Evolutionary conservation across 2,113 vertebrate species (phyloP), one percentile per base, ranked within the genome.

Genomic region (Azemiops feae): DNA sequence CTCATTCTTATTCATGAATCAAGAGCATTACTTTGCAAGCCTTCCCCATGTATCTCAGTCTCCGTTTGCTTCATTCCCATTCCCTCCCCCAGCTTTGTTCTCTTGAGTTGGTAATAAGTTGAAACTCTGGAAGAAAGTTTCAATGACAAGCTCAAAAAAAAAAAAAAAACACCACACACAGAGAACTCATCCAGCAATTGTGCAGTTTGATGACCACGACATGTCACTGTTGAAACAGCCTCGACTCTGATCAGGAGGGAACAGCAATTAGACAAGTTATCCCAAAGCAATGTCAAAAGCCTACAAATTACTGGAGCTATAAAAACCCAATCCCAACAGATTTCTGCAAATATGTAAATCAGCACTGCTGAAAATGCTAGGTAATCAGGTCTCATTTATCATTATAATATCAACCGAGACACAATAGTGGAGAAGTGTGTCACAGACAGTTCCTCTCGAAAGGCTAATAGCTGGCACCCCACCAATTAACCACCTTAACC

Each of bases 271-370:
- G 95, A 95, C 88, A 94, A 95, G 92, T 95, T 97, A 97, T 98
- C 96, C 97, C 95, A 97, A 95, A 97, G 97, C 92, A 88, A 97
- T 96, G 93, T 96, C 93, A 97, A 97, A 96, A 97, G 95, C 88
- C 86, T 97, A 95, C 96, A 96, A 92, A 96, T 96, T 97, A 95
- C 91, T 94, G 96, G 95, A 95, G 95, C 94, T 97, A 90, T 97
- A 96, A 97, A 90, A 97, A 95, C 60, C 89, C 93, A 96, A 94
- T 97, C 97, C 96, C 97, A 95, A 92, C 93, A 97, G 98, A 96
- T 93, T 97, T 97, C 96, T 96, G 96, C 96, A 97, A 97, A 98
- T 96, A 97, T 98, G 97, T 97, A 97, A 98, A 98, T 98, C 96
- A 97, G 97, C 96, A 96, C 90, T 94, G 95, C 96, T 97, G 97